phyloP scores from a whole-genome alignment of 2,113 vertebrate genomes.

The Gobius niger region DNA sequence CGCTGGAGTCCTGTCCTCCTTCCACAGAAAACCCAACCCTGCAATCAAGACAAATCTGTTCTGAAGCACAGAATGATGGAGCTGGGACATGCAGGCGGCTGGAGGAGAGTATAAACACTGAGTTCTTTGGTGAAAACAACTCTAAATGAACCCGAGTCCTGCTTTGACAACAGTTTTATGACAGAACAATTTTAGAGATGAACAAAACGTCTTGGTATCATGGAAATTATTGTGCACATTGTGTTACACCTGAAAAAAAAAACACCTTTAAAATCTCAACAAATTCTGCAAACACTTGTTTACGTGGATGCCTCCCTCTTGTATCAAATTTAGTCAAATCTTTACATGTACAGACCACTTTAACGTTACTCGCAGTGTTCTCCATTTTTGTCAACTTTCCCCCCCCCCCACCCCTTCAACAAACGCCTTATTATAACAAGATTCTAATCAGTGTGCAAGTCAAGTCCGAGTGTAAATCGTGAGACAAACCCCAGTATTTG shows the following conservation, averaged over 20 bases:
- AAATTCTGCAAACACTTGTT: neutral
- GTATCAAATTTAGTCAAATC: slow-evolving; percentile 18
- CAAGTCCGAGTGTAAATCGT: slow-evolving; percentile 51
- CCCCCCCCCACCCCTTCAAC: slow-evolving; percentile 14
- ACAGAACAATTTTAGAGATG: slow-evolving; percentile 35
- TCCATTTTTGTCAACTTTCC: neutral
- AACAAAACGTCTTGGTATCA: slow-evolving; percentile 5
- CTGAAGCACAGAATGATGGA: slow-evolving; percentile 74
- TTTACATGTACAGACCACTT: slow-evolving; percentile 22
- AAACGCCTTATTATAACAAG: slow-evolving; percentile 16
- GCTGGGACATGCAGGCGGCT: slow-evolving; percentile 22
- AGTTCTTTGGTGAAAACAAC: slow-evolving; percentile 23
- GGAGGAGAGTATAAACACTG: slow-evolving; percentile 26
- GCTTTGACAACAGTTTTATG: slow-evolving; percentile 21
- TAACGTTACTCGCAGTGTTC: slow-evolving; percentile 6
- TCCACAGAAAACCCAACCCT: slow-evolving; percentile 89
- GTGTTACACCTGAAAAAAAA: neutral
- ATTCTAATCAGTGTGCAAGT: slow-evolving; percentile 53
- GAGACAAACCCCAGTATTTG: slow-evolving; percentile 47
- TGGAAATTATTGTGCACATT: slow-evolving; percentile 5
- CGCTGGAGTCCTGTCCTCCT: slow-evolving; percentile 91
- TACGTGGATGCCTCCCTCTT: slow-evolving; percentile 5
- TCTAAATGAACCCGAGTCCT: slow-evolving; percentile 22
- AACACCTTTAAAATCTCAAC: neutral
- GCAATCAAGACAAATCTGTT: slow-evolving; percentile 92